These are phyloP conservation scores for Lepus europaeus DNA, from an alignment of 2,113 vertebrate species.

Conservation along the genomic window DNA sequence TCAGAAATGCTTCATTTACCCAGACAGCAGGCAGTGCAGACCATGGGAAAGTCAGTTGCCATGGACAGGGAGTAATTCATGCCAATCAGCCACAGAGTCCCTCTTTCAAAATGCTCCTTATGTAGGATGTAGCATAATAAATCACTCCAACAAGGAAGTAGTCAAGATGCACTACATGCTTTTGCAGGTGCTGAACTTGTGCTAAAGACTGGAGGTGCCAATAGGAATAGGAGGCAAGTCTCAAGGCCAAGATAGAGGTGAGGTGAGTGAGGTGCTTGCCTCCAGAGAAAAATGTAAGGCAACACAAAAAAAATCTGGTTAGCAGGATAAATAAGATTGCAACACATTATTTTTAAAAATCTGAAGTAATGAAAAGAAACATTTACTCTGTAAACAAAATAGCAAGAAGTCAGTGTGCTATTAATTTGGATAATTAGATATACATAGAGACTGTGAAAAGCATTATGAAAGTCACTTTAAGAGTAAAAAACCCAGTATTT, in stretches of 20 bases:
- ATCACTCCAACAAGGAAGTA: neutral
- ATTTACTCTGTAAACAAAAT: neutral
- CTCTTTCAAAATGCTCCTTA: neutral
- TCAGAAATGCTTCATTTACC: constrained; percentile 77
- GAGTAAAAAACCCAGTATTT: constrained; percentile 27
- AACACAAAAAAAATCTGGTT: neutral
- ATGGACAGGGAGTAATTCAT: neutral
- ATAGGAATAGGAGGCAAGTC: neutral
- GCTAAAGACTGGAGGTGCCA: neutral
- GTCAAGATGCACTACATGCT: neutral
- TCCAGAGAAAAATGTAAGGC: neutral
- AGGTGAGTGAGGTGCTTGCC: neutral
- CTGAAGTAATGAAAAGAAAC: neutral
- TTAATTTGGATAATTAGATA: constrained; percentile 33
- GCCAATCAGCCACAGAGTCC: neutral
- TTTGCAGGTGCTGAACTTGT: neutral
- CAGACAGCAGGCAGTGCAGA: neutral
- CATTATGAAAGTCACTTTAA: neutral
- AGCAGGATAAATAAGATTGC: neutral
- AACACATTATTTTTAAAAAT: neutral
- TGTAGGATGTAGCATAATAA: neutral
- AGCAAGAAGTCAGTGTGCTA: constrained; percentile 10
- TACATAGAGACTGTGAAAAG: neutral
- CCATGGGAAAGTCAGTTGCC: constrained; percentile 55
- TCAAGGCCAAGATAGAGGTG: neutral